Evolutionary conservation across 1,140 invertebrate genomes (phyloP), one percentile per base, ranked within the genome.

Genomic region (Pachypeltis micranthus): DNA sequence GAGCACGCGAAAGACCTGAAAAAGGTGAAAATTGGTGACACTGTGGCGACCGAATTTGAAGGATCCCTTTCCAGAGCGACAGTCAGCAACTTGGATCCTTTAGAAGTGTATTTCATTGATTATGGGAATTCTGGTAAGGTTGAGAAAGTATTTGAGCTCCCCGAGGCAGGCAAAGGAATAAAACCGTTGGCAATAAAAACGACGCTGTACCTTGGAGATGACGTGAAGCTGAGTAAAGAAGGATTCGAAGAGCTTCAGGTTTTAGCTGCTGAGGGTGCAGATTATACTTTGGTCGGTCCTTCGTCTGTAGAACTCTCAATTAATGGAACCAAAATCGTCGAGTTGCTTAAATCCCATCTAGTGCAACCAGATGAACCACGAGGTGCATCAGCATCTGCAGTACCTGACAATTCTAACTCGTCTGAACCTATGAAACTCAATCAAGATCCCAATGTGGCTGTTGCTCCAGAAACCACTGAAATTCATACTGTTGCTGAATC

Each of bases 31-130:
- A 19, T 58, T 27, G 56, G 21, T 10, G 56, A 14, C 4, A 16
- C 26, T 23, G 19, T 26, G 7, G 12, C 4, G 21, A 4, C 56
- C 14, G 19, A 27, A 23, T 16, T 16, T 14, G 56, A 26, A 26
- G 56, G 27, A 10, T 23, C 19, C 31, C 16, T 39, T 16, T 24
- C 21, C 16, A 2, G 56, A 58, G 19, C 24, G 12, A 24, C 14
- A 7, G 26, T 58, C n/a, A 24, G 7, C 2, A 24, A 21, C 16
- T 7, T 58, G 2, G 56, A 58, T 24, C 56, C 56, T 4, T 16
- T 10, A 24, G 26, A 58, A n/a, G 56, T 58, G 19, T 27, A 23
- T 21, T 58, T 58, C 27, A 58, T 58, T 19, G 56, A 58, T 27
- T 14, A 27, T 27, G 56, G 56, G 4, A 23, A 24, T 14, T 24